Evolutionary conservation across 2,113 vertebrate genomes (phyloP), one percentile per base, ranked within the genome.

Genomic region (Heteronetta atricapilla): DNA sequence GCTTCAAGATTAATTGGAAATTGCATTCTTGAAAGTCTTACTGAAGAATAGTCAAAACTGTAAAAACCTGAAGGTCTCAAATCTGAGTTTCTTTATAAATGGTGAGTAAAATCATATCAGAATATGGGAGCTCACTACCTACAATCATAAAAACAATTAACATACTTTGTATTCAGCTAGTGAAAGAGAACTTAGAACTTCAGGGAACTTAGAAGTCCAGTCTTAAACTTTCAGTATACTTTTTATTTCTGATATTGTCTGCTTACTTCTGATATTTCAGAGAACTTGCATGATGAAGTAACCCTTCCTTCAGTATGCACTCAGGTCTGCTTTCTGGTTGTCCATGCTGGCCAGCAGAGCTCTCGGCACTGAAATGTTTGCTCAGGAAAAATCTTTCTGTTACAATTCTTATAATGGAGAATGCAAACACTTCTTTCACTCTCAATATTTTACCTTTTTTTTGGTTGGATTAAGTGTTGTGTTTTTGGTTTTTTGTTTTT

Each of bases 261-360:
- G 5, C 31, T 63, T 68, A 40, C 48, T 59, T n/a, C 68, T 58
- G 17, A 82, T 7, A 33, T 58, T 62, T 52, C 36, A 36, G 18
- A 63, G 78, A 88, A 55, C 58, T 42, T 19, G 5, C 22, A 53
- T 36, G 75, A 81, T 26, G 38, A 70, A 84, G 81, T 73, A 3
- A 0, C 3, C 29, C 19, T 4, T 36, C 34, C 19, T 4, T 42
- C 34, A 23, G 1, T 40, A 44, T 21, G 28, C 14, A 20, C 20
- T 72, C 0, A 1, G 22, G 17, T 82, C 63, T 63, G 40, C 40
- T 29, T 64, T 78, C 50, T 33, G 8, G 18, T 58, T 64, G 33
- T 22, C 50, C 42, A 33, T 40, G 29, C n/a, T 79, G 62, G 56
- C 50, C 6, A 9, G 13, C 40, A 87, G 40, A 94, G 33, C 48